Evolutionary conservation across 2,888 invertebrate species (phyloP).

Genomic region (Mycogona germanica): DNA sequence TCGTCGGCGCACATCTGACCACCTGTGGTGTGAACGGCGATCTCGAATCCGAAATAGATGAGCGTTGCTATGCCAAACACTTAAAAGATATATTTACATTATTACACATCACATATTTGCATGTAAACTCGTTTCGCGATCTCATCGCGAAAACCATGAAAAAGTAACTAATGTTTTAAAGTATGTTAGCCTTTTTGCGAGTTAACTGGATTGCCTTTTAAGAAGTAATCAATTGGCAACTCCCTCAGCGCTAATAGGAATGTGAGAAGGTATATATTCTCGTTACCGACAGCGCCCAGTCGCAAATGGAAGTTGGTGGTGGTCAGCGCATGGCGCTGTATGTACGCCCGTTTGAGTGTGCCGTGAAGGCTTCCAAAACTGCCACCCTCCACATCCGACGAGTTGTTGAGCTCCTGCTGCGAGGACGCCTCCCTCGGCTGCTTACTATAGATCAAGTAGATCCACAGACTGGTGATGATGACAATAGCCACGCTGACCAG

Average conservation of each 20-base stretch:
- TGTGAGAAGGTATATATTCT: too few relatives aligned
- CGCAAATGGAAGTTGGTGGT: constrained; percentile 37
- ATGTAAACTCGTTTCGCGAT: too few relatives aligned
- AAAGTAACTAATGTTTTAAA: too few relatives aligned
- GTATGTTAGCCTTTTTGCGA: too few relatives aligned
- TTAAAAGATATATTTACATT: constrained; percentile 25
- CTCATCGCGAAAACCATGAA: too few relatives aligned
- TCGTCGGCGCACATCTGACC: constrained; percentile 32
- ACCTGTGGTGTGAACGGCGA: constrained; percentile 41
- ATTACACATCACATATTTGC: too few relatives aligned
- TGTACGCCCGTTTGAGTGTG: constrained; percentile 42
- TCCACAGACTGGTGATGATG: constrained; percentile 10
- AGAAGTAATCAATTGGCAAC: too few relatives aligned
- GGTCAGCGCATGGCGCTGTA: constrained; percentile 38
- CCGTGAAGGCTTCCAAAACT: constrained; percentile 26
- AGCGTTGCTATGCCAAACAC: constrained; percentile 44
- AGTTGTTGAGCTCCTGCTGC: not conserved
- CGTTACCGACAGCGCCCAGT: constrained; percentile 33
- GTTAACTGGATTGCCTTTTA: too few relatives aligned
- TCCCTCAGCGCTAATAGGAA: too few relatives aligned
- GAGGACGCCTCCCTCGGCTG: not conserved
- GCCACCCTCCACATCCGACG: constrained; percentile 4
- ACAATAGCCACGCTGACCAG: constrained; percentile 12
- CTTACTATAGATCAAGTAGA: constrained; percentile 10
- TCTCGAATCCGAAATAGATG: constrained; percentile 43